Evolutionary conservation across 2,888 invertebrate genomes (phyloP), one percentile per base, ranked within the genome.

Genomic region (Clunio marinus): DNA sequence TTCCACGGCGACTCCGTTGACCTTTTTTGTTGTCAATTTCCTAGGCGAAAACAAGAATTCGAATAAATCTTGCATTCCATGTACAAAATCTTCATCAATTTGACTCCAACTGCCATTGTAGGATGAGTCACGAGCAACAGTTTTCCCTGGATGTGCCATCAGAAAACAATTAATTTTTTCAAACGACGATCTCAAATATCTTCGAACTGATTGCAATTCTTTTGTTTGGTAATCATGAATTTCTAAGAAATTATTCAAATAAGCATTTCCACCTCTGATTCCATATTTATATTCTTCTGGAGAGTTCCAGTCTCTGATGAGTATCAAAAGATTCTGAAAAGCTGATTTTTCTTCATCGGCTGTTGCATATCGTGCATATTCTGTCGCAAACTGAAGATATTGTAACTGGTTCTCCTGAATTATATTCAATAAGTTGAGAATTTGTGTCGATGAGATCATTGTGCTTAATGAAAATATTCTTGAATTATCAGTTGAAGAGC

Each of bases 351-450:
- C 35, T 4, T 45, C 24, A 32, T 66, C 55, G 20, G 17, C 51
- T 25, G 27, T 24, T 4, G 35, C 66, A 35, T 55, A 66, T 32
- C 55, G 10, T 2, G 66, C 55, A 51, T 32, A 66, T 22, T 66
- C 66, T n/a, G 55, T 55, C 3, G 51, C 55, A 51, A 68, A 58
- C 22, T 70, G 63, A 22, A 70, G 58, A 59, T 70, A 63, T 37
- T 70, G 63, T 15, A 70, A 27, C 20, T 70, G 68, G 32, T 70
- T 51, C 55, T 70, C 67, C 15, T 70, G 70, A 27, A 70, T 57
- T 27, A 68, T 63, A 24, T 32, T 51, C 15, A 32, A 27, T 10
- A 70, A 41, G 24, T 70, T 70, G 8, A 68, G 35, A 37, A 70
- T 68, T 22, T 68, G 59, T 2, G 65, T 32, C n/a, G 70, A 70